Evolutionary conservation across 2,888 invertebrate species (phyloP), one percentile per base, ranked within the genome.

Genomic region (Heliothis peltigera): DNA sequence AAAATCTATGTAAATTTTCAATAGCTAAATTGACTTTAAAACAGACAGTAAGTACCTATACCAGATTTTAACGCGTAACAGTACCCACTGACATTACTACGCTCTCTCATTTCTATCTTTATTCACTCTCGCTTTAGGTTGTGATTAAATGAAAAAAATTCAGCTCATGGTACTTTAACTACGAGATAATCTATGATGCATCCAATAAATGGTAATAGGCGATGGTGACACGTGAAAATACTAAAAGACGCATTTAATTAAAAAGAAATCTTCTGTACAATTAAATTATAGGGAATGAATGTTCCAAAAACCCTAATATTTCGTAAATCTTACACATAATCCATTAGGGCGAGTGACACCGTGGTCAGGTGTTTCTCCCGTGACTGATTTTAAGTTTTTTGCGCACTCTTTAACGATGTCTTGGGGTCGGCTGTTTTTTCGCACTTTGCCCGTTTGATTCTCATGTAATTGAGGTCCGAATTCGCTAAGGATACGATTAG

Each of bases 401-500:
- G 85, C 86, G 57, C 62, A 57, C 59, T 57, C 77, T 84, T 84
- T 92, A 91, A 92, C 90, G 91, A 92, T 87, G 88, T 89, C 89
- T 91, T 90, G 87, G 83, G 84, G 81, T 82, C 72, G 79, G 80
- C 75, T 78, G 82, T 91, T 91, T 92, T 93, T 92, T 90, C 87
- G 87, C 87, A 87, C 84, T 88, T 88, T 87, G 77, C 80, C 83
- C 89, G 87, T 90, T 93, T 92, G 89, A 92, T 91, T 87, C 88
- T 88, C 79, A 86, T 87, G 89, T 93, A 93, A 94, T 94, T 94
- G 93, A 91, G 93, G 92, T 87, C 71, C 87, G 75, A 77, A 92
- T 94, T 93, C 91, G 91, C 89, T 92, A 93, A 93, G 92, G 92
- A 92, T 92, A 90, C 94, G 92, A 94, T 94, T 93, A 92, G 87